These are phyloP conservation scores for Sycophaga agraensis DNA, from an alignment of 1,140 invertebrate genomes.

Conservation along the genomic window DNA sequence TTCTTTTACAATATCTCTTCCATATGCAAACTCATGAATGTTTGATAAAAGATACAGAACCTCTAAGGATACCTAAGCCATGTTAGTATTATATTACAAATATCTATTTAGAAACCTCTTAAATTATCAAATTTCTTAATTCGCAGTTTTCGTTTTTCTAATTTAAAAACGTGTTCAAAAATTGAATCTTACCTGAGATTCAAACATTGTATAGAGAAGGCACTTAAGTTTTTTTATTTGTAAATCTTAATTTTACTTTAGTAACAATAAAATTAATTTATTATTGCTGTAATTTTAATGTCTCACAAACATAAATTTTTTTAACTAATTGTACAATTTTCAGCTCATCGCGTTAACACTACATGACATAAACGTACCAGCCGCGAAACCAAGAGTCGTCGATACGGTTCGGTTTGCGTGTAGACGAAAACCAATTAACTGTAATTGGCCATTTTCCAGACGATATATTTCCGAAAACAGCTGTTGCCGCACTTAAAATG, in stretches of 20 bases:
- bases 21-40: constrained; percentile 76
- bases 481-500: not conserved
- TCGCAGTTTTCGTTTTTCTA: too few relatives aligned
- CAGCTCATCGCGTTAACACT: constrained; percentile 58
- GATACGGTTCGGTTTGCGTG: constrained; percentile 7
- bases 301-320: too few relatives aligned
- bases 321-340: constrained; percentile 34
- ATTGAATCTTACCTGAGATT: too few relatives aligned
- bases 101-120: too few relatives aligned
- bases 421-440: constrained; percentile 4
- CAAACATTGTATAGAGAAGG: too few relatives aligned
- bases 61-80: constrained; percentile 74
- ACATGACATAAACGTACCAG: constrained; percentile 47
- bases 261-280: too few relatives aligned
- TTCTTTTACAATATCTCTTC: constrained; percentile 86
- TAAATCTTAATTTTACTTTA: too few relatives aligned
- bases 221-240: too few relatives aligned
- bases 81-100: constrained; percentile 58
- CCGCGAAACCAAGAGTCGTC: constrained; percentile 25
- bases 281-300: too few relatives aligned
- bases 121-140: too few relatives aligned
- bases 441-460: not conserved
- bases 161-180: too few relatives aligned
- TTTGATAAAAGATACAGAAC: constrained; percentile 77
- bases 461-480: not conserved